A percentile compares a stretch with the other conserved stretches of the same genome.
These are phyloP conservation scores for Hemiprocne comata DNA, from an alignment of 2,113 vertebrate species.

Conservation along the genomic window DNA sequence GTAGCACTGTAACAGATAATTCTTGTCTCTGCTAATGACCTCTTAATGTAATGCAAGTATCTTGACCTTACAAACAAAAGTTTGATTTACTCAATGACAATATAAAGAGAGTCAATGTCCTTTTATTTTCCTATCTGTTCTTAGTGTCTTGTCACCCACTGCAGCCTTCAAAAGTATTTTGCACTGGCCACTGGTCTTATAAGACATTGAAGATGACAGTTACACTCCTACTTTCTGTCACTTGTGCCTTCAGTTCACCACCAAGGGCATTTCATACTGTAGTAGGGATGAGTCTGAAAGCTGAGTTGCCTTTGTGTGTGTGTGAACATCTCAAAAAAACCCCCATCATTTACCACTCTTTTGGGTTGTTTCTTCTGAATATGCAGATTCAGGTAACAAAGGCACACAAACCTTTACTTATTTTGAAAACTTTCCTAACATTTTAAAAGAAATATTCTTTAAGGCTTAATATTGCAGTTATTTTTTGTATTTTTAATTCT, in stretches of 20 bases:
- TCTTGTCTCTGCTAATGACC: not conserved
- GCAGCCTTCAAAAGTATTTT: conserved; percentile 16
- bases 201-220: conserved; percentile 7
- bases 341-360: not conserved
- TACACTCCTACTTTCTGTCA: not conserved
- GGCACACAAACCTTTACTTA: not conserved
- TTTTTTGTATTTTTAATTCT: not conserved
- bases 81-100: not conserved
- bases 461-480: not conserved
- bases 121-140: not conserved
- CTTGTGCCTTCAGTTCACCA: not conserved
- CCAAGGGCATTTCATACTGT: not conserved
- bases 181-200: not conserved
- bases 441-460: not conserved
- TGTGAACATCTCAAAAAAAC: not conserved
- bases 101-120: not conserved
- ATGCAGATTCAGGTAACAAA: not conserved
- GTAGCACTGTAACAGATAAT: not conserved
- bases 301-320: not conserved
- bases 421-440: not conserved
- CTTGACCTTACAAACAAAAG: not conserved
- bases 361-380: not conserved
- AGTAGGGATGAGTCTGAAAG: not conserved
- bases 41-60: not conserved
- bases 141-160: not conserved